phyloP scores from a whole-genome alignment of 64 coral and sea anemone species.

The Montipora efflorescens region DNA sequence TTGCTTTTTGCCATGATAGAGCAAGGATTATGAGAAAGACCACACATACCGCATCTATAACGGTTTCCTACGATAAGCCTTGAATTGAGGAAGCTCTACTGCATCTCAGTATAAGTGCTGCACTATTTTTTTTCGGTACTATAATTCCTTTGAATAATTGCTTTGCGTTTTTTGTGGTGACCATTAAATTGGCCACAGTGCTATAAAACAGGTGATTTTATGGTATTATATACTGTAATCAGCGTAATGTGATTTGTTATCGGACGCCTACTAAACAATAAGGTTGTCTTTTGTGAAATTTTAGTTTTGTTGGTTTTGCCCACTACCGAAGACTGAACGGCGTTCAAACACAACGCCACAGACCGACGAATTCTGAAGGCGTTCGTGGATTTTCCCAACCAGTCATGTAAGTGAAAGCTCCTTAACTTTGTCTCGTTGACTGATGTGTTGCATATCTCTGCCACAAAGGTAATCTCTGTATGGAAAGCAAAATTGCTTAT shows the following conservation, averaged over 20 bases:
- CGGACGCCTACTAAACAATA: slow-evolving; percentile 36
- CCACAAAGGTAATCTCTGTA: not conserved
- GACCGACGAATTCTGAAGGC: not conserved
- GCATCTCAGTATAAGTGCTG: too few relatives aligned
- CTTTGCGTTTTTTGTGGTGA: not conserved
- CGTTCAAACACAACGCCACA: not conserved
- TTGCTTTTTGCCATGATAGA: not conserved
- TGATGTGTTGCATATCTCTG: not conserved
- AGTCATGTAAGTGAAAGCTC: slow-evolving; percentile 9
- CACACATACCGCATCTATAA: not conserved
- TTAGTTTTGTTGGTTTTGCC: not conserved
- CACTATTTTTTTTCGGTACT: too few relatives aligned
- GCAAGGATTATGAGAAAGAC: not conserved
- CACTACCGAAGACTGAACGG: not conserved
- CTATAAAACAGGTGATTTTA: slow-evolving; percentile 33
- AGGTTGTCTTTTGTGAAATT: slow-evolving; percentile 32
- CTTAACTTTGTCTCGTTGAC: not conserved
- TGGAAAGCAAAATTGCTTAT: not conserved
- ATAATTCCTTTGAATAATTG: too few relatives aligned
- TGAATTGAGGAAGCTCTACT: too few relatives aligned
- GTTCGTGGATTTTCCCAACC: too few relatives aligned
- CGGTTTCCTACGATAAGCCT: not conserved
- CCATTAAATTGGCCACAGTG: not conserved
- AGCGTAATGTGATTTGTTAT: not conserved
- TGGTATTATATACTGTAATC: not conserved